Evolutionary conservation across 2,113 vertebrate genomes (phyloP).

Genomic region (Echinops telfairi): DNA sequence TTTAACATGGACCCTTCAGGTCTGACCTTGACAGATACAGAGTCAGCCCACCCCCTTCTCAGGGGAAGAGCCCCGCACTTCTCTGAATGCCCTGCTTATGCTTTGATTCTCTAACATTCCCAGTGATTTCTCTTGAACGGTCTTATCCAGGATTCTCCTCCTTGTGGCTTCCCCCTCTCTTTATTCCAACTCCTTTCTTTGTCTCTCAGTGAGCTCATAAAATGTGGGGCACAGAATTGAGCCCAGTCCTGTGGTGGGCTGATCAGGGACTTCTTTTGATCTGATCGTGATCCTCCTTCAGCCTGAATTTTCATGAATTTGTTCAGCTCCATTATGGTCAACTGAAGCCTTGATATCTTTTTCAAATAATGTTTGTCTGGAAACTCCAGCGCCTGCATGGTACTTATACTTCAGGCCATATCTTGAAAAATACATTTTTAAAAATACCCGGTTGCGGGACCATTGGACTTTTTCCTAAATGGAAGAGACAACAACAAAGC

Average conservation of each 20-base stretch:
- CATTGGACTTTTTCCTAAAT: background rate
- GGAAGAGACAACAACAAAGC: background rate
- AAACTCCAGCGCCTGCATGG: background rate
- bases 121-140: background rate
- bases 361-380: slow-evolving; percentile 1
- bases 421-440: background rate
- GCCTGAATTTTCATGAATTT: slow-evolving; percentile 56
- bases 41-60: background rate
- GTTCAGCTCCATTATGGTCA: slow-evolving; percentile 5
- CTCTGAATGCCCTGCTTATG: background rate
- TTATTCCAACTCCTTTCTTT: background rate
- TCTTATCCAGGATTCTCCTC: background rate
- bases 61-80: background rate
- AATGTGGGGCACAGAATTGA: background rate
- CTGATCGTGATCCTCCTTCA: slow-evolving; percentile 4
- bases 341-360: slow-evolving; percentile 16
- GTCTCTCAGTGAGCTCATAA: background rate
- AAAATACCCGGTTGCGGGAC: background rate
- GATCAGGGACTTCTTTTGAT: slow-evolving; percentile 9
- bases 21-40: background rate
- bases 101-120: background rate
- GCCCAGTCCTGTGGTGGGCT: background rate
- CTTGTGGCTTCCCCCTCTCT: background rate
- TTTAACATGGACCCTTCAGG: background rate
- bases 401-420: background rate